These are phyloP conservation scores for Eugnorisma glareosa DNA, from an alignment of 2,888 invertebrate species.

Conservation along the genomic window DNA sequence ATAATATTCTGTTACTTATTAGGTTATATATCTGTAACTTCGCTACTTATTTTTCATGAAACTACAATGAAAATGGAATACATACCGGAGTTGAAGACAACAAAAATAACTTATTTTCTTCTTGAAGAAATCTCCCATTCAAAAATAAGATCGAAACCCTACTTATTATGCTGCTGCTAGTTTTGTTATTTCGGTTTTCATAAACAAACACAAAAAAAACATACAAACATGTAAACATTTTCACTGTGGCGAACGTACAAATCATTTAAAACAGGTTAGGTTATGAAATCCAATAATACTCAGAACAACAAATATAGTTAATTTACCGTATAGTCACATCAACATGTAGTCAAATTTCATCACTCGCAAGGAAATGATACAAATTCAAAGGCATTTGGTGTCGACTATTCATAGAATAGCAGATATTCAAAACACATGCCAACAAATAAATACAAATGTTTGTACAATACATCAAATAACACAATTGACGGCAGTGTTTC, in stretches of 20 bases:
- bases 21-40: constrained; percentile 33
- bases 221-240: too few relatives aligned
- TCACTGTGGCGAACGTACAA: background rate
- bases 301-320: background rate
- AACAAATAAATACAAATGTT: constrained; percentile 11
- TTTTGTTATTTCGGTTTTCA: background rate
- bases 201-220: too few relatives aligned
- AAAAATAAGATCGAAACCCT: background rate
- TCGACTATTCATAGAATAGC: background rate
- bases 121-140: background rate
- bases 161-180: too few relatives aligned
- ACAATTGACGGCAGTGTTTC: constrained; percentile 13
- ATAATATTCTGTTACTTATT: constrained; percentile 5
- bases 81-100: background rate
- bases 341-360: background rate
- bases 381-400: background rate
- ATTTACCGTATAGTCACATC: background rate
- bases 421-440: constrained; percentile 7
- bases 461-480: constrained; percentile 3
- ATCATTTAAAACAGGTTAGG: background rate
- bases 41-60: constrained; percentile 24
- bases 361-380: background rate
- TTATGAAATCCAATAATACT: background rate
- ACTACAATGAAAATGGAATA: constrained; percentile 27
- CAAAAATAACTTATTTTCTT: background rate